A percentile compares a stretch with the other conserved stretches of the same genome.
These are phyloP conservation scores for Dasysyrphus albostriatus DNA, from an alignment of 2,888 invertebrate genomes.

Conservation along the genomic window DNA sequence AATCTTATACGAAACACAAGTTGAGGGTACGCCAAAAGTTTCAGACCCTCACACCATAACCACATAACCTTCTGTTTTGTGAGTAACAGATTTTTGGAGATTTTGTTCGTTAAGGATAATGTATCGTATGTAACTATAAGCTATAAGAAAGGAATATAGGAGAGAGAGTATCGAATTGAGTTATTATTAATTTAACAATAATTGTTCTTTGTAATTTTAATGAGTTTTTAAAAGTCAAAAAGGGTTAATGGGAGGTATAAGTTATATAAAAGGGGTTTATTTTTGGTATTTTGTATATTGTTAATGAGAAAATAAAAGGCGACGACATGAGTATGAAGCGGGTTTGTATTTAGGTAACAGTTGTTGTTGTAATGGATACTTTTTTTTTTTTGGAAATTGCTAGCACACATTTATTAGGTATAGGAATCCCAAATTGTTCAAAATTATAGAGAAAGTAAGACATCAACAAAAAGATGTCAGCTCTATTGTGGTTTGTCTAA, in stretches of 20 bases:
- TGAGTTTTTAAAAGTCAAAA: conserved; percentile 67
- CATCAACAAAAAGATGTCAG: background rate
- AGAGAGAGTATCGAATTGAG: conserved; percentile 37
- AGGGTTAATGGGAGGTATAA: conserved; percentile 25
- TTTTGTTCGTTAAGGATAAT: background rate
- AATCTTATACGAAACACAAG: conserved; percentile 45
- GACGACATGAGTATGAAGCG: background rate
- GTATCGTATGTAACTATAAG: background rate
- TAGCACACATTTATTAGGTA: background rate
- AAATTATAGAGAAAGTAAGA: background rate
- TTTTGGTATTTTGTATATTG: conserved; percentile 40
- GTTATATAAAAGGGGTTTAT: conserved; percentile 5
- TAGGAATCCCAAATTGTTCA: background rate
- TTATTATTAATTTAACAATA: conserved; percentile 73
- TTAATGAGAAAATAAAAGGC: conserved; percentile 51
- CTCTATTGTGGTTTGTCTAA: background rate
- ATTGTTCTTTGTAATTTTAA: conserved; percentile 68
- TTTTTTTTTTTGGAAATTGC: background rate
- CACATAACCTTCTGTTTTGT: background rate
- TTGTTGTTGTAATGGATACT: conserved; percentile 10
- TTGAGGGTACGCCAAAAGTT: conserved; percentile 46
- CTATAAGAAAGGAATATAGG: background rate
- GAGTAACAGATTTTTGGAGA: conserved; percentile 20
- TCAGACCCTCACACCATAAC: background rate
- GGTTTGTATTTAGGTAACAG: background rate